Evolutionary conservation across 37 sponge, comb jelly and placozoan species (phyloP).

Genomic region (Agelas oroides): DNA sequence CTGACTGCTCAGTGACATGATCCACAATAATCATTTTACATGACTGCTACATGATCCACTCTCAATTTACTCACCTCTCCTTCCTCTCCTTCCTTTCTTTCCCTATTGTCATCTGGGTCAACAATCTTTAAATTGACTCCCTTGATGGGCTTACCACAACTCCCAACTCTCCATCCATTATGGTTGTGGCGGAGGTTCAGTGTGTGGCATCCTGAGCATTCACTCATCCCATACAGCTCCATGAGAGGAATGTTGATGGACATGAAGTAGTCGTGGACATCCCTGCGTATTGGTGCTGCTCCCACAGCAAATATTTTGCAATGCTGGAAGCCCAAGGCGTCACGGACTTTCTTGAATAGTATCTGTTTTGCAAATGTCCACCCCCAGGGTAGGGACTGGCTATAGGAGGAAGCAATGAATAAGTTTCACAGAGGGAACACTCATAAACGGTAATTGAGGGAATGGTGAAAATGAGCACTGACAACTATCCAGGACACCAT

Average conservation of each 20-base stretch:
- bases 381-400: conserved; percentile 62
- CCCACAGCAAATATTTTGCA: conserved; percentile 45
- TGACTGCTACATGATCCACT: too few species aligned
- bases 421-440: too few species aligned
- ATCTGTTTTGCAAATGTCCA: conserved; percentile 71
- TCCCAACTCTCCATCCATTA: conserved; percentile 73
- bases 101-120: conserved; percentile 81
- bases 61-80: conserved; percentile 86
- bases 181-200: conserved; percentile 31
- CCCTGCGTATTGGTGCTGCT: conserved; percentile 22
- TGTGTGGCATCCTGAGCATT: conserved; percentile 69
- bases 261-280: conserved; percentile 85
- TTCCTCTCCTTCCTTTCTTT: too few species aligned
- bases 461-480: neutral
- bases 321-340: conserved; percentile 60
- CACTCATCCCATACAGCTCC: conserved; percentile 85
- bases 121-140: conserved; percentile 76
- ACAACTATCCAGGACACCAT: too few species aligned
- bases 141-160: conserved; percentile 63
- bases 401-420: neutral
- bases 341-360: conserved; percentile 64
- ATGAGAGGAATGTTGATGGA: conserved; percentile 88
- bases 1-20: too few species aligned
- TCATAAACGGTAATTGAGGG: too few species aligned
- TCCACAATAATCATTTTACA: too few species aligned